Conservation (phyloP, 64 coral and sea anemone species). For the Porites lutea region DNA sequence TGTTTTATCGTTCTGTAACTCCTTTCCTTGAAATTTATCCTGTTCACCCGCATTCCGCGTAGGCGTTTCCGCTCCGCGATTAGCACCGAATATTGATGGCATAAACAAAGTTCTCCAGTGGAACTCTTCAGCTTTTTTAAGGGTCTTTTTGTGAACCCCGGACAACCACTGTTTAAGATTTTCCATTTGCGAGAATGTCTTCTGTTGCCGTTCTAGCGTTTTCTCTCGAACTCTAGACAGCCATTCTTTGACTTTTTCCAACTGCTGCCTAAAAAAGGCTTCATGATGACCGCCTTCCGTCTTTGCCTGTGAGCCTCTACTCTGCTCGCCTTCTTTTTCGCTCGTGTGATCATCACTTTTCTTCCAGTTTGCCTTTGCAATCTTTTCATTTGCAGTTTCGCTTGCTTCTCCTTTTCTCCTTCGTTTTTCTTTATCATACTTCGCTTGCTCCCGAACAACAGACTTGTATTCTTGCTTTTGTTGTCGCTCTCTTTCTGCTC, state of each 20-base stretch:
- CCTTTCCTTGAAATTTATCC: not conserved
- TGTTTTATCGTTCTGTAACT: not conserved
- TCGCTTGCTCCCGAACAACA: slow-evolving; percentile 39
- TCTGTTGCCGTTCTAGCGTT: not conserved
- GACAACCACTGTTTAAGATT: slow-evolving; percentile 17
- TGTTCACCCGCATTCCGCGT: not conserved
- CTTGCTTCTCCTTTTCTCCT: slow-evolving; percentile 5
- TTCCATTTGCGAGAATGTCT: not conserved
- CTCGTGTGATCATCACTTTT: not conserved
- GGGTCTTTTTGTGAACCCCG: not conserved
- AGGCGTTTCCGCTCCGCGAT: not conserved
- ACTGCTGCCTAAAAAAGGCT: not conserved
- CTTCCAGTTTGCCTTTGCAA: not conserved
- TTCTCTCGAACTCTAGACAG: not conserved
- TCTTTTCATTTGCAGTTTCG: not conserved
- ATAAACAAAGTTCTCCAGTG: not conserved
- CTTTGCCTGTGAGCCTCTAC: not conserved
- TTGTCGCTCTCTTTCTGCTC: not conserved
- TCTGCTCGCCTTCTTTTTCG: not conserved
- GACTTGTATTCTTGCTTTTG: slow-evolving; percentile 26
- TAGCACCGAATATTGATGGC: not conserved
- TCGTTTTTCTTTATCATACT: slow-evolving; percentile 52
- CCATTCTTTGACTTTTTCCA: slow-evolving; percentile 14
- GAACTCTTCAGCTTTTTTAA: not conserved
- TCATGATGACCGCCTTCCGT: not conserved